Percentiles rank a stretch among this genome's conserved stretches.
Evolutionary conservation across 2,113 vertebrate genomes (phyloP).

Genomic region (Sciurus niger): DNA sequence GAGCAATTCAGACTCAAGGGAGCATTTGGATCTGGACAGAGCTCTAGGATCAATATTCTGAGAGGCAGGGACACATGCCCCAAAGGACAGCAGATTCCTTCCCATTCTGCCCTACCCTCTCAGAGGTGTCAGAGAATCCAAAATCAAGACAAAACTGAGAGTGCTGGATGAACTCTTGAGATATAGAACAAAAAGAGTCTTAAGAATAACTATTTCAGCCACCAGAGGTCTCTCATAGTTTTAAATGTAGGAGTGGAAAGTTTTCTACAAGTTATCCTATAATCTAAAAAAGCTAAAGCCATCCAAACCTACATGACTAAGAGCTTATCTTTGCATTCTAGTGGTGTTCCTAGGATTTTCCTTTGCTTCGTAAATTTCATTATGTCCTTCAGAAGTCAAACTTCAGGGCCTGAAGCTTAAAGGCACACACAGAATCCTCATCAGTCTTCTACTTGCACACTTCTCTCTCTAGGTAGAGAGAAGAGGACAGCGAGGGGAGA

Average conservation of each 20-base stretch:
- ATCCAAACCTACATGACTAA: background rate
- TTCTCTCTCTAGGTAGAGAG: background rate
- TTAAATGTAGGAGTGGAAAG: constrained; percentile 1
- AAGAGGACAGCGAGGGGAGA: background rate
- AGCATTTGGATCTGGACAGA: background rate
- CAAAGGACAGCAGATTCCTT: constrained; percentile 11
- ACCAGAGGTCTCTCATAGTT: constrained; percentile 46
- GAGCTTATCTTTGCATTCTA: background rate
- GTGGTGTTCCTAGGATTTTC: background rate
- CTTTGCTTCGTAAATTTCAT: constrained; percentile 43
- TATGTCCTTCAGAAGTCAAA: constrained; percentile 43
- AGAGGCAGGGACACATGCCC: background rate
- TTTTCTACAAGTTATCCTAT: background rate
- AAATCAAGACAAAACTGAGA: constrained; percentile 53
- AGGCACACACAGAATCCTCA: background rate
- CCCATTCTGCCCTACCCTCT: background rate
- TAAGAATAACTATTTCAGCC: background rate
- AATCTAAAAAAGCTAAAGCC: constrained; percentile 14
- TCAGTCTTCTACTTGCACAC: background rate
- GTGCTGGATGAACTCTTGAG: background rate
- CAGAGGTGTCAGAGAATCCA: background rate
- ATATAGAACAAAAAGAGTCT: background rate
- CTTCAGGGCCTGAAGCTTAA: background rate
- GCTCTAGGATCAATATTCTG: constrained; percentile 35
- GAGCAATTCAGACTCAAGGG: constrained; percentile 18